A percentile compares a stretch with the other conserved stretches of the same genome.
phyloP scores from a whole-genome alignment of 2,113 vertebrate species.

The Danionella cerebrum region DNA sequence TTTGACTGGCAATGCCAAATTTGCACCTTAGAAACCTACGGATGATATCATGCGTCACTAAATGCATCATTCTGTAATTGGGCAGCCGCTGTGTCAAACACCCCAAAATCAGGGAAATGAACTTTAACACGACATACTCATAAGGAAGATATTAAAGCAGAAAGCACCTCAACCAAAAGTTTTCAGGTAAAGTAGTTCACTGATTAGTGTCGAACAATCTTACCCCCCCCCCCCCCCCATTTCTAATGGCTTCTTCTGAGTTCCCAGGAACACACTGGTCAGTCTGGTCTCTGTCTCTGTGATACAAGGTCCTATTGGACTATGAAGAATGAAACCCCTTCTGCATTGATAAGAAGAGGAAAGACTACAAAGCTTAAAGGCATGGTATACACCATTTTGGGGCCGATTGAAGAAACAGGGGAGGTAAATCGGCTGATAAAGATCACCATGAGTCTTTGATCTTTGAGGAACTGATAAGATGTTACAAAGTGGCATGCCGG shows the following conservation, averaged over 20 bases:
- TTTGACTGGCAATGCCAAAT: too few species aligned
- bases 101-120: too few species aligned
- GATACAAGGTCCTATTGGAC: slow-evolving; percentile 57
- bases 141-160: too few species aligned
- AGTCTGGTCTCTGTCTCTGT: slow-evolving; percentile 46
- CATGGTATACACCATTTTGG: slow-evolving; percentile 51
- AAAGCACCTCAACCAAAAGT: too few species aligned
- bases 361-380: slow-evolving; percentile 59
- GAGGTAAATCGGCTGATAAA: slow-evolving; percentile 67
- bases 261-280: slow-evolving; percentile 43
- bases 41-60: too few species aligned
- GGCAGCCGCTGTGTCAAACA: too few species aligned
- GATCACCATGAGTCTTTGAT: slow-evolving; percentile 66
- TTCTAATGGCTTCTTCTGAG: slow-evolving; percentile 47
- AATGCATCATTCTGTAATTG: too few species aligned
- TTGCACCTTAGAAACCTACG: too few species aligned
- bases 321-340: slow-evolving; percentile 20
- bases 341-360: slow-evolving; percentile 62
- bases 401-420: slow-evolving; percentile 46
- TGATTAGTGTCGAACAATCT: too few species aligned
- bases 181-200: too few species aligned
- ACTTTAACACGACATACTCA: too few species aligned
- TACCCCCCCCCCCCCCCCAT: slow-evolving; percentile 42
- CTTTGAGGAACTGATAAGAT: slow-evolving; percentile 56
- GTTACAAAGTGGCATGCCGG: slow-evolving; percentile 66